phyloP scores from a whole-genome alignment of 2,888 invertebrate genomes.

The Acleris sparsana region DNA sequence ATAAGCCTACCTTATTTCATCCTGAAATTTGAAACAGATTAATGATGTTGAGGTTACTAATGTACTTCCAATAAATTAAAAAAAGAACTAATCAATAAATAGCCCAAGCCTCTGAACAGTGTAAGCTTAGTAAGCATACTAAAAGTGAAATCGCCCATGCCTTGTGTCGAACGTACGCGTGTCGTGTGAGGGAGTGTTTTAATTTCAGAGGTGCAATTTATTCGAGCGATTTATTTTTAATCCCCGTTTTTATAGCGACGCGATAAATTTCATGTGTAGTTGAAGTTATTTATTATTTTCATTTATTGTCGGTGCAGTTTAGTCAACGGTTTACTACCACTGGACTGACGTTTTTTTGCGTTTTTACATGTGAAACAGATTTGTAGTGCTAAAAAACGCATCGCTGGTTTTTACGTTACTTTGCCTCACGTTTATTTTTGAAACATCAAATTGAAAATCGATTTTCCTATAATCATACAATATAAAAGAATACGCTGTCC shows the following conservation, averaged over 20 bases:
- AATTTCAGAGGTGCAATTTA: conserved; percentile 84
- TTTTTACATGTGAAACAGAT: conserved; percentile 17
- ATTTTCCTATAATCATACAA: too few species aligned
- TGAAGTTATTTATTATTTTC: conserved; percentile 67
- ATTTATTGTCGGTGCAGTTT: conserved; percentile 49
- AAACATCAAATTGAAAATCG: too few species aligned
- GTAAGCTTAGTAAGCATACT: too few species aligned
- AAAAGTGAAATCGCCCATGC: conserved; percentile 41
- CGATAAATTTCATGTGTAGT: conserved; percentile 79
- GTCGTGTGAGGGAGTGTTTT: conserved; percentile 80
- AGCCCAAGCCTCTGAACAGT: too few species aligned
- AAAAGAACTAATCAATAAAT: too few species aligned
- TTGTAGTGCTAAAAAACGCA: not conserved
- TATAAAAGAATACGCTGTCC: too few species aligned
- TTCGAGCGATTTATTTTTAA: conserved; percentile 84
- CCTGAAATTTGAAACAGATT: too few species aligned
- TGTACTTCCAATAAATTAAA: too few species aligned
- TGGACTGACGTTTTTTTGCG: conserved; percentile 24
- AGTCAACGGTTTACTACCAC: conserved; percentile 40
- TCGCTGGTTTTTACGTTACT: not conserved
- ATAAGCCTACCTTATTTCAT: too few species aligned
- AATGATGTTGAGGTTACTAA: too few species aligned
- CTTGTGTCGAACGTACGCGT: conserved; percentile 54
- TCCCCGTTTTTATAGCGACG: conserved; percentile 81
- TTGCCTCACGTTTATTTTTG: too few species aligned